A percentile compares a stretch with the other conserved stretches of the same genome.
These are phyloP conservation scores for Callopanchax toddi DNA, from an alignment of 2,113 vertebrate species.

Conservation along the genomic window DNA sequence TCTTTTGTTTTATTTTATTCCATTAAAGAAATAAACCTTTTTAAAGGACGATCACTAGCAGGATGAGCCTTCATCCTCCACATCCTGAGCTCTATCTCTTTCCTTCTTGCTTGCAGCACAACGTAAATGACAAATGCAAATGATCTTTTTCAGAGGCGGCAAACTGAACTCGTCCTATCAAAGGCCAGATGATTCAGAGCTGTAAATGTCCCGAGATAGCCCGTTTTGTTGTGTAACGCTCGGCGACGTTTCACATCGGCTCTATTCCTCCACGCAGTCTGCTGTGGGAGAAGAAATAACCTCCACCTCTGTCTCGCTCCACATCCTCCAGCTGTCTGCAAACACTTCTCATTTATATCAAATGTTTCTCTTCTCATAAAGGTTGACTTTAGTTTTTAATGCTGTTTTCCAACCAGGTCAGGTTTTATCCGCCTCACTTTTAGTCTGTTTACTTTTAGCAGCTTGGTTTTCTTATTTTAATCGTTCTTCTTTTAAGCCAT, in stretches of 20 bases:
- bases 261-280: conserved; percentile 28
- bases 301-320: conserved; percentile 28
- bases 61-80: background rate
- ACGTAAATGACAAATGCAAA: conserved; percentile 30
- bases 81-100: background rate
- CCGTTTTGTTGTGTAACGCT: conserved; percentile 29
- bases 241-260: conserved; percentile 20
- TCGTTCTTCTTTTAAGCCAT: too few species aligned
- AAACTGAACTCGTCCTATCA: conserved; percentile 1
- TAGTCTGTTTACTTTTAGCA: too few species aligned
- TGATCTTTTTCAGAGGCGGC: conserved; percentile 25
- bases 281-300: conserved; percentile 21
- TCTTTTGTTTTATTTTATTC: background rate
- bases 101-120: background rate
- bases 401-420: background rate
- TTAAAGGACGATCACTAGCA: conserved; percentile 6
- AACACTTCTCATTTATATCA: conserved; percentile 11
- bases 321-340: conserved; percentile 19
- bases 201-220: conserved; percentile 18
- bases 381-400: background rate
- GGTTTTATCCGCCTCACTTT: too few species aligned
- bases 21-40: background rate
- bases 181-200: conserved; percentile 42
- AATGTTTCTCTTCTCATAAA: background rate
- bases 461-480: too few species aligned